Base-by-base conservation (phyloP, 1,140 invertebrate genomes). In the Sycophaga agraensis region DNA sequence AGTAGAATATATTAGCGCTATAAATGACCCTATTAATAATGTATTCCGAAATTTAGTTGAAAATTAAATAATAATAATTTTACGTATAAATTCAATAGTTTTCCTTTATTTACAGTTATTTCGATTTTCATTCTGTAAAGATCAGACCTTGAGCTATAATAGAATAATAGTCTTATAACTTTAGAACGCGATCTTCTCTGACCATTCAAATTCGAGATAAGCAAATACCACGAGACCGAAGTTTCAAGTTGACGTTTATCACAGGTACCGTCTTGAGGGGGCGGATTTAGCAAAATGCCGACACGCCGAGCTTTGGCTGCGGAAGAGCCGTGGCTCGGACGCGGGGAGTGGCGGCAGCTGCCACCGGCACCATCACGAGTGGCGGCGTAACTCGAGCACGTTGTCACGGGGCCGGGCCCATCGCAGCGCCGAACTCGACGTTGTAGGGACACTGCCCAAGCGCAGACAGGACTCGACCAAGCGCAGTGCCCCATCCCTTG, bases 381-480 rank as follows among this genome's bases (percentile, higher is more conserved):
- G 61, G 54, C 61, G 48, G 2, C 39, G 62, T 0, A 64, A 58
- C n/a, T 59, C 62, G 2, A 64, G 62, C 19, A 59, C 49, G 4
- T 14, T 64, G 9, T 68, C 69, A 8, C 37, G 70, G 11, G 71
- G 72, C 42, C 74, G 70, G n/a, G 68, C 70, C 50, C 70, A 75
- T 22, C 68, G 70, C 1, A 70, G 71, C 35, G 68, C 72, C 16
- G 74, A 77, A 49, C 65, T 77, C 21, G 75, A 79, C 46, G 64
- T 78, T 22, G 67, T 71, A 16, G 75, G 70, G 16, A 76, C 73
- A n/a, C 50, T 79, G 49, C 72, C 76, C 21, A 78, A 73, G 46
- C 72, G 73, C 42, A 66, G 68, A 34, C 70, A 71, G 28, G 73
- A 76, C 21, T 59, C 57, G 43, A 66, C 66, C 0, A 62, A 65